Evolutionary conservation across 2,888 invertebrate genomes (phyloP).

Genomic region (Anaspis maculata): DNA sequence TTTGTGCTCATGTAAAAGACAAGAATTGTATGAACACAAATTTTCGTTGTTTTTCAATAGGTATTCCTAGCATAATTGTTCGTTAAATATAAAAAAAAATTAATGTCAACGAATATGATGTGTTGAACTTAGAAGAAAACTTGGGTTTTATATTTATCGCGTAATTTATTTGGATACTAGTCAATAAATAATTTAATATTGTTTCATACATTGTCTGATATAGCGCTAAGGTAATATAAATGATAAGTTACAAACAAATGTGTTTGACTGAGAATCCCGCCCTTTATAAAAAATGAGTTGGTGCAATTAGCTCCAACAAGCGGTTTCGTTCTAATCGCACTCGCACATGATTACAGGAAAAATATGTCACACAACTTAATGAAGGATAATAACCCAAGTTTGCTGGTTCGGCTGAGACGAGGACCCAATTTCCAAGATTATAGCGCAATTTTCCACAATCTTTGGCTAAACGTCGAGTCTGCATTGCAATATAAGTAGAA

Average conservation of each 20-base stretch:
- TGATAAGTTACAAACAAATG: conserved; percentile 1
- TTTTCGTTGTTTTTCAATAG: too few relatives aligned
- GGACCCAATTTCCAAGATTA: conserved; percentile 24
- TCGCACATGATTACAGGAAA: conserved; percentile 2
- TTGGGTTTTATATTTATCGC: too few relatives aligned
- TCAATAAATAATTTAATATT: conserved; percentile 10
- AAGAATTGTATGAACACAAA: too few relatives aligned
- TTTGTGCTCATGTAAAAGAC: too few relatives aligned
- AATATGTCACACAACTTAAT: conserved; percentile 10
- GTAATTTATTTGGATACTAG: background rate
- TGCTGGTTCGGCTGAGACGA: conserved; percentile 16
- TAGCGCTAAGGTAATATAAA: conserved; percentile 22
- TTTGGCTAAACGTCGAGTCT: conserved; percentile 24
- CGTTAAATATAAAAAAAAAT: too few relatives aligned
- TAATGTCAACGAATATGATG: conserved; percentile 11
- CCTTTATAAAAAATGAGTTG: background rate
- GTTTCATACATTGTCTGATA: conserved; percentile 20
- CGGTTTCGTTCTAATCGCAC: background rate
- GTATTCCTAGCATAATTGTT: too few relatives aligned
- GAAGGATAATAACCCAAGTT: conserved; percentile 15
- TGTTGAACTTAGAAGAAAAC: too few relatives aligned
- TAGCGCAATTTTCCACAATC: conserved; percentile 24
- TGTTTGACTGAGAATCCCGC: too few relatives aligned
- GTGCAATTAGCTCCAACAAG: background rate
- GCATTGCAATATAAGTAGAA: conserved; percentile 30